A percentile compares a stretch with the other conserved stretches of the same genome.
Evolutionary conservation across 2,113 vertebrate genomes (phyloP).

Genomic region (Prunella fulvescens): DNA sequence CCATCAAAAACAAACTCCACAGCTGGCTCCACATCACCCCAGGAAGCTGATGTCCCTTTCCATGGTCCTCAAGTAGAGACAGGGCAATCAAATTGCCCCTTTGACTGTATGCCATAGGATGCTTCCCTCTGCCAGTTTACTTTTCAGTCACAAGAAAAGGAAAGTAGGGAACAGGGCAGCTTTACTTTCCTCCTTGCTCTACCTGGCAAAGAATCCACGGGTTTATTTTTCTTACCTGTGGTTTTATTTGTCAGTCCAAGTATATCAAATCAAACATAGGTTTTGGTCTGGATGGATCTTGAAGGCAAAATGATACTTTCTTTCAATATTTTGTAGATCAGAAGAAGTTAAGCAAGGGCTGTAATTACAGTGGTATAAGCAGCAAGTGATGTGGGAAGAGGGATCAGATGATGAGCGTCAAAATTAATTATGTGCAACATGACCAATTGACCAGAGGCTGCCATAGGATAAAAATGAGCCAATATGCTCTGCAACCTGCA

Average conservation of each 20-base stretch:
- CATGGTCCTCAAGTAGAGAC: background rate
- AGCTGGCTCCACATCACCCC: background rate
- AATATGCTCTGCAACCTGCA: background rate
- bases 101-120: background rate
- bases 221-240: slow-evolving; percentile 64
- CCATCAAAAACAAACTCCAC: background rate
- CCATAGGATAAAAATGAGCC: background rate
- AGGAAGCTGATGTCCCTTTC: background rate
- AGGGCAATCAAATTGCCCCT: background rate
- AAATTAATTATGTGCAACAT: slow-evolving; percentile 13
- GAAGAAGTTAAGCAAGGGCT: slow-evolving; percentile 19
- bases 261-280: slow-evolving; percentile 51
- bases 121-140: slow-evolving; percentile 23
- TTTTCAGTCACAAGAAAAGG: background rate
- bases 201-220: background rate
- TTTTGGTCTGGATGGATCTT: slow-evolving; percentile 42
- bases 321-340: slow-evolving; percentile 11
- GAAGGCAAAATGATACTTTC: slow-evolving; percentile 22
- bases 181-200: slow-evolving; percentile 25
- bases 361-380: slow-evolving; percentile 14
- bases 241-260: slow-evolving; percentile 61
- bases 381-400: slow-evolving; percentile 44
- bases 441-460: background rate
- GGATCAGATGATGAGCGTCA: slow-evolving; percentile 24
- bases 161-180: background rate